A percentile compares a stretch with the other conserved stretches of the same genome.
Conservation (phyloP, 2,797 vertebrate species). For the Nannoperca obscura region DNA sequence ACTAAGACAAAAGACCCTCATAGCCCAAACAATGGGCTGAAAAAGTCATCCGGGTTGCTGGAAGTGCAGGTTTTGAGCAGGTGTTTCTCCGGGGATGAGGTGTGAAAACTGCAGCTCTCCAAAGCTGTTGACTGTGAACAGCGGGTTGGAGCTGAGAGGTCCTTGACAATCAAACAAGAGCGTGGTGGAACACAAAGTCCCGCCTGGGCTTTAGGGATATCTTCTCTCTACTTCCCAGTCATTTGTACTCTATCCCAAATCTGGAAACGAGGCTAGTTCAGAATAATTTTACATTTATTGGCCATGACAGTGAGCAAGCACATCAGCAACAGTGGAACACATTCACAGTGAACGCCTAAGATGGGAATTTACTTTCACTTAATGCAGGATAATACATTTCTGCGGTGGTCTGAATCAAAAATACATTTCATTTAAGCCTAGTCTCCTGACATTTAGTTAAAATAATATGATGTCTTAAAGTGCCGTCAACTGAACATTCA, state of each 20-base stretch:
- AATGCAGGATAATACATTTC: constrained; percentile 26
- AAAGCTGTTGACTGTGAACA: constrained; percentile 30
- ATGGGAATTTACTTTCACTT: constrained; percentile 11
- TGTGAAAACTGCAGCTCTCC: constrained; percentile 26
- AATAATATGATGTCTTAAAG: neutral
- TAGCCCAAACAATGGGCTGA: constrained; percentile 2
- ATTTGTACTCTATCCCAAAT: constrained; percentile 39
- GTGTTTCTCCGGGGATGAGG: constrained; percentile 25
- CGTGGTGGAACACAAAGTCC: constrained; percentile 23
- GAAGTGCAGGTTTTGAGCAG: constrained; percentile 12
- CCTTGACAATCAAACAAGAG: constrained; percentile 40
- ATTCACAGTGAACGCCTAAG: constrained; percentile 7
- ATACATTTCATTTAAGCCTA: neutral
- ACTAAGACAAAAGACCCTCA: neutral
- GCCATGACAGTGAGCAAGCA: constrained; percentile 22
- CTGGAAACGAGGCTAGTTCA: constrained; percentile 35
- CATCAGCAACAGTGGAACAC: constrained; percentile 18
- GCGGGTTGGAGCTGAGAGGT: constrained; percentile 26
- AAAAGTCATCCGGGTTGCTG: constrained; percentile 9
- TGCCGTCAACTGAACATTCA: neutral
- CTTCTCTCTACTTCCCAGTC: constrained; percentile 24
- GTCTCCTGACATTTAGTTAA: neutral
- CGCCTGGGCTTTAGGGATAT: constrained; percentile 19
- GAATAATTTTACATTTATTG: constrained; percentile 39
- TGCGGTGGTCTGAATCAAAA: neutral